These are phyloP conservation scores for Catalaphyllia jardinei DNA, from an alignment of 64 coral and sea anemone species.

Conservation along the genomic window DNA sequence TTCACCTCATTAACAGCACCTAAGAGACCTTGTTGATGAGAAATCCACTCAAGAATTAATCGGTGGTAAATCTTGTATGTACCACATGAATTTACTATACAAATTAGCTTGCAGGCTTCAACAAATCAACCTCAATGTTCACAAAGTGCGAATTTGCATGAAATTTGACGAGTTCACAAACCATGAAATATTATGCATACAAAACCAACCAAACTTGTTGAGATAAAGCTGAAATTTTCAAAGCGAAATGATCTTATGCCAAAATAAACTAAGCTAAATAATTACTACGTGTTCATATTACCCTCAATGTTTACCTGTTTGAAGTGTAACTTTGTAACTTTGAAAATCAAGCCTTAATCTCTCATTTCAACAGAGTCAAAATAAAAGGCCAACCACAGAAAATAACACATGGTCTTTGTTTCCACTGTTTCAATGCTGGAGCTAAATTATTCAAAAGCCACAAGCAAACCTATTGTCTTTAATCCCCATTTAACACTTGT, in stretches of 20 bases:
- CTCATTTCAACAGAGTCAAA: conserved; percentile 25
- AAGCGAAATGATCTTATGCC: background rate
- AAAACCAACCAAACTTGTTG: background rate
- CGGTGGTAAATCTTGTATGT: background rate
- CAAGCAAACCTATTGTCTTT: conserved; percentile 42
- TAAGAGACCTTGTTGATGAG: background rate
- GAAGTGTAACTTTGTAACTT: background rate
- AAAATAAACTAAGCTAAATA: background rate
- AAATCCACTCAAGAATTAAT: background rate
- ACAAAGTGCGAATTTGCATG: conserved; percentile 31
- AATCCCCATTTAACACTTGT: conserved; percentile 12
- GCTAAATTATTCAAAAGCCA: conserved; percentile 41
- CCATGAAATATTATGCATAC: conserved; percentile 35
- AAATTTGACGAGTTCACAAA: conserved; percentile 15
- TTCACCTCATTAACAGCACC: background rate
- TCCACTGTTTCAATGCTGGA: background rate
- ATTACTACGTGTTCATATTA: background rate
- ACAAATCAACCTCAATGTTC: background rate
- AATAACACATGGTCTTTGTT: conserved; percentile 43
- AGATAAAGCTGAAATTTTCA: background rate
- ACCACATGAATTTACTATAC: background rate
- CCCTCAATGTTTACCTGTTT: background rate
- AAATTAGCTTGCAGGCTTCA: background rate
- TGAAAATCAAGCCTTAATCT: background rate
- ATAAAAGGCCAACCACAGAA: conserved; percentile 6